phyloP scores from a whole-genome alignment of 2,888 invertebrate species.

The Drosophila eohydei region DNA sequence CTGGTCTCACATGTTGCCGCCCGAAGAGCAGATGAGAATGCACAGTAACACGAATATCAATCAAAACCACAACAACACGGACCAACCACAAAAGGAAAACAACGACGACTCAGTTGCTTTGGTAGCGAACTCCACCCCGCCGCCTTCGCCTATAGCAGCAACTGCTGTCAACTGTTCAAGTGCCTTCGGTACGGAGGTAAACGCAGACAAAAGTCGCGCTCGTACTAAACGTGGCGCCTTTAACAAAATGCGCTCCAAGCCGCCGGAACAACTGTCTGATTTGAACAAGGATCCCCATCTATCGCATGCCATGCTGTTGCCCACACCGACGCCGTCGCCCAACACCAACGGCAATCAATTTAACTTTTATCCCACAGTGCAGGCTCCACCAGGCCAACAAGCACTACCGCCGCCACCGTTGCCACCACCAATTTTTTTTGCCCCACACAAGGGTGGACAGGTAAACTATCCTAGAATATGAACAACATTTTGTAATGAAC shows the following conservation, averaged over 20 bases:
- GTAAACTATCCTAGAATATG: slow-evolving; percentile 1
- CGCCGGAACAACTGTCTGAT: slow-evolving; percentile 48
- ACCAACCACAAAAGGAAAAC: slow-evolving; percentile 39
- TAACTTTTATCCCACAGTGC: slow-evolving; percentile 39
- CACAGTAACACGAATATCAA: slow-evolving; percentile 3
- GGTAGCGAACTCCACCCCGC: slow-evolving; percentile 30
- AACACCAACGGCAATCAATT: slow-evolving; percentile 52
- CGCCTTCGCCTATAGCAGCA: slow-evolving; percentile 34
- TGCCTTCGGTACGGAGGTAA: neutral
- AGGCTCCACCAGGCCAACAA: slow-evolving; percentile 22
- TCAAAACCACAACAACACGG: slow-evolving; percentile 33
- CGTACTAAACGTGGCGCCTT: slow-evolving; percentile 9
- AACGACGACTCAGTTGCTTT: slow-evolving; percentile 10
- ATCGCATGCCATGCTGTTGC: slow-evolving; percentile 60
- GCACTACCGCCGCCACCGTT: slow-evolving; percentile 10
- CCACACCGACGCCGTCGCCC: slow-evolving; percentile 64
- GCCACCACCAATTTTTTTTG: slow-evolving; percentile 33
- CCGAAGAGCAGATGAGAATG: slow-evolving; percentile 19
- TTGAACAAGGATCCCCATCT: slow-evolving; percentile 40
- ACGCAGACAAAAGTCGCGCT: slow-evolving; percentile 10
- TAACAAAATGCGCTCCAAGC: slow-evolving; percentile 40
- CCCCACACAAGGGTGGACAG: slow-evolving; percentile 29
- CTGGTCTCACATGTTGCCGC: slow-evolving; percentile 13
- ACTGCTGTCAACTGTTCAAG: neutral
- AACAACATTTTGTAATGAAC: neutral